Evolutionary conservation across 53 echinoderm and acorn worm genomes (phyloP).

Genomic region (Henricia sp.): DNA sequence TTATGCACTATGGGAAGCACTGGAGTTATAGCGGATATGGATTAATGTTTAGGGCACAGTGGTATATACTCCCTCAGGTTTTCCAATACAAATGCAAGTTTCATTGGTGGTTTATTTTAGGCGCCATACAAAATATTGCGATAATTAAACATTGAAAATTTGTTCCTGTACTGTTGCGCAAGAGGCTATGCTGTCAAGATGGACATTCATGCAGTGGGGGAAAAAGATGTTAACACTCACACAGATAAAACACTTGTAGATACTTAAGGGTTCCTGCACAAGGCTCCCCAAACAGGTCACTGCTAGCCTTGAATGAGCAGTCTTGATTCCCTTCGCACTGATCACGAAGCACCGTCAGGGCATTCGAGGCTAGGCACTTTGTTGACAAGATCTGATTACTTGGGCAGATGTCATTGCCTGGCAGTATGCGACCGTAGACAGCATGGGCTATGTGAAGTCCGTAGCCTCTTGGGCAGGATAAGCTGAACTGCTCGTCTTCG

Average conservation of each 20-base stretch:
- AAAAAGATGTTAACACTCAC: too few species aligned
- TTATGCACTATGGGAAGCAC: too few species aligned
- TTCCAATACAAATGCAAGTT: too few species aligned
- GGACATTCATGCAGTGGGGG: too few species aligned
- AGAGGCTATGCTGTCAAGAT: too few species aligned
- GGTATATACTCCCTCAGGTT: too few species aligned
- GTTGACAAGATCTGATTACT: constrained; percentile 9
- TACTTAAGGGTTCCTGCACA: constrained; percentile 36
- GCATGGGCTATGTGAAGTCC: constrained; percentile 18
- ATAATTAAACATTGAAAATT: too few species aligned
- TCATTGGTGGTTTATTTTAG: too few species aligned
- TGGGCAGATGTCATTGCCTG: constrained; percentile 16
- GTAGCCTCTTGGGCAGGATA: background rate
- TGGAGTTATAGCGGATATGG: too few species aligned
- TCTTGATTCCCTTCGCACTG: constrained; percentile 8
- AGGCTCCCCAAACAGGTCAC: constrained; percentile 14
- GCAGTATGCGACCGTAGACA: constrained; percentile 27
- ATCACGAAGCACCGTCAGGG: constrained; percentile 1
- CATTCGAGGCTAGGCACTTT: constrained; percentile 9
- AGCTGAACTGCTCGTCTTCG: background rate
- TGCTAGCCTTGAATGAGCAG: constrained; percentile 17
- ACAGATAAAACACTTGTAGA: constrained; percentile 15
- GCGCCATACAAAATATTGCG: too few species aligned
- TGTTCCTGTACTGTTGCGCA: too few species aligned
- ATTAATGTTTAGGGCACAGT: too few species aligned